Evolutionary conservation across 2,888 invertebrate genomes (phyloP), one percentile per base, ranked within the genome.

Genomic region (Agriotes lineatus): DNA sequence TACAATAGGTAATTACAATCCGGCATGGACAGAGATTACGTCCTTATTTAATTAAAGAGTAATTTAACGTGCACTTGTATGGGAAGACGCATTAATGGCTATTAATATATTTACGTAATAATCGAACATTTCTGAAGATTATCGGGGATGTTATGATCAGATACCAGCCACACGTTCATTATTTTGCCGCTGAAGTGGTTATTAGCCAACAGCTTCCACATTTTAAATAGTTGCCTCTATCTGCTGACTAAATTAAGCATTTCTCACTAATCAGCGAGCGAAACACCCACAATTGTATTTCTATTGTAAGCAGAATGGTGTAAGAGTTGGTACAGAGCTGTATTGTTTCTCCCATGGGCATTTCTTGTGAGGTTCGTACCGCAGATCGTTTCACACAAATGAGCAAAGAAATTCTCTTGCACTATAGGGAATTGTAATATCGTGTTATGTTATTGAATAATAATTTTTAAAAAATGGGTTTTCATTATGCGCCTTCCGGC

Each of bases 291-390:
- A 7, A 25, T 25, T 25, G 25, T 25, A 16, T 16, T 3, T 42
- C 42, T 18, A 42, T 42, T 42, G 16, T 42, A 42, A 42, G 16
- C 42, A 42, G 42, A 42, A 42, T 42, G 16, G 42, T 14, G 9
- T 16, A 42, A 35, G 18, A 33, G n/a, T 52, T 52, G 25, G 6
- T 33, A 52, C 52, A 52, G 33, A 52, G 3, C n/a, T 16, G 16
- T 18, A 30, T 52, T 50, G 30, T 30, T 16, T 50, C 25, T 33
- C 52, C 33, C 52, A 52, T 35, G 35, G 33, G 33, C 18, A 16
- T 25, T 25, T 25, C 25, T 25, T 25, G 25, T 25, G 25, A 25
- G 3, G 3, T 25, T 25, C 7, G 4, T 25, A 25, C 25, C 7
- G 7, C 7, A 25, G 25, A 6, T 39, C 10, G n/a, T 39, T 39